Conservation (phyloP, 2,113 vertebrate genomes). For the Heterotilapia buettikoferi region DNA sequence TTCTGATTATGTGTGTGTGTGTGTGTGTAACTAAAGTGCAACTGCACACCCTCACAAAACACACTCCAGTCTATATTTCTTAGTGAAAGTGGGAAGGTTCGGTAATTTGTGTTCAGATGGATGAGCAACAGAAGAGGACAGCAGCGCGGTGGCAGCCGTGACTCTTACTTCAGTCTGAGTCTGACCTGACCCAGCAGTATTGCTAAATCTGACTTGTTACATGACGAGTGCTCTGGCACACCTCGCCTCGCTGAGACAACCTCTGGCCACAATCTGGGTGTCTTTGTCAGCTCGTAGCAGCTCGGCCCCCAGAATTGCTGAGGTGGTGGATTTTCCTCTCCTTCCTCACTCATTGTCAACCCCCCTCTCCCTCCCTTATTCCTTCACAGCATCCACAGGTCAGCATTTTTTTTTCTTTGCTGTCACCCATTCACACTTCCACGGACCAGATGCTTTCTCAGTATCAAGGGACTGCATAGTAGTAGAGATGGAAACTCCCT, state of each 20-base stretch:
- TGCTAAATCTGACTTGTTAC: slow-evolving; percentile 68
- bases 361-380: slow-evolving; percentile 7
- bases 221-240: slow-evolving; percentile 46
- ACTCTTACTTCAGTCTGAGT: slow-evolving; percentile 56
- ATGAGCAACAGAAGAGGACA: slow-evolving; percentile 32
- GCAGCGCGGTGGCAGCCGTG: slow-evolving; percentile 6
- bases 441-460: slow-evolving; percentile 1
- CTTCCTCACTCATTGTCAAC: slow-evolving; percentile 48
- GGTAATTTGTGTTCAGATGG: slow-evolving; percentile 44
- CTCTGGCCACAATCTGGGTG: slow-evolving; percentile 58
- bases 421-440: slow-evolving; percentile 50
- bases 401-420: slow-evolving; percentile 60
- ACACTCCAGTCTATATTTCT: slow-evolving; percentile 9
- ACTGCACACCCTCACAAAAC: not conserved
- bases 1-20: slow-evolving; percentile 12
- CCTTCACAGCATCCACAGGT: slow-evolving; percentile 48
- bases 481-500: not conserved
- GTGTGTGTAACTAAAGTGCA: not conserved
- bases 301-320: slow-evolving; percentile 58
- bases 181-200: slow-evolving; percentile 65
- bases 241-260: slow-evolving; percentile 52
- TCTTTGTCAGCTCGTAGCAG: slow-evolving; percentile 59
- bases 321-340: slow-evolving; percentile 55
- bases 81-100: not conserved
- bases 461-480: not conserved